These are phyloP conservation scores for Xylocopa sonorina DNA, from an alignment of 1,140 invertebrate species.

Conservation along the genomic window DNA sequence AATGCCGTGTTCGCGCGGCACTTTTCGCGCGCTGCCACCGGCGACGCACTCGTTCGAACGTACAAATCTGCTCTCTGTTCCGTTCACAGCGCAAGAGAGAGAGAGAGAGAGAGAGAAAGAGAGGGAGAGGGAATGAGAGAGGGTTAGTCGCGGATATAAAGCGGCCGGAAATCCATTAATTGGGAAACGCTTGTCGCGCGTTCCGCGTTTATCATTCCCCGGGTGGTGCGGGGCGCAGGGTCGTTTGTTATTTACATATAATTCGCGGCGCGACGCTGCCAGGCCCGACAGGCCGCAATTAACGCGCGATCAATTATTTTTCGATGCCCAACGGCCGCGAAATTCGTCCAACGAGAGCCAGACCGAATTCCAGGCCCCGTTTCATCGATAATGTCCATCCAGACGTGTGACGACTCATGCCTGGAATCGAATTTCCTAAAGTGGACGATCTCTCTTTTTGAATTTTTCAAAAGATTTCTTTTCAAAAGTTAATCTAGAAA, in stretches of 20 bases:
- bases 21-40: background rate
- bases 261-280: conserved; percentile 67
- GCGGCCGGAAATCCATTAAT: conserved; percentile 80
- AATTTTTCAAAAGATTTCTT: too few species aligned
- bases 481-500: too few species aligned
- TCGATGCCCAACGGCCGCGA: conserved; percentile 27
- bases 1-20: background rate
- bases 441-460: too few species aligned
- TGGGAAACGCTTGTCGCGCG: conserved; percentile 75
- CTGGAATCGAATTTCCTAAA: background rate
- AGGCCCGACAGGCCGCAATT: conserved; percentile 67
- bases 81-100: too few species aligned
- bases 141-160: conserved; percentile 73
- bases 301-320: conserved; percentile 74
- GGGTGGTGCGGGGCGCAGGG: conserved; percentile 61
- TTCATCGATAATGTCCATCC: conserved; percentile 31
- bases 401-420: background rate
- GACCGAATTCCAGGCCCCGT: background rate
- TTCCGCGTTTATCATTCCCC: conserved; percentile 69
- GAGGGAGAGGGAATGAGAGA: too few species aligned
- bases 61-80: too few species aligned
- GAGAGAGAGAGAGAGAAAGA: too few species aligned
- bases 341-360: background rate
- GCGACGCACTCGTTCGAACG: conserved; percentile 28
- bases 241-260: conserved; percentile 76